Percentiles rank a stretch among this genome's conserved stretches.
phyloP scores from a whole-genome alignment of 53 echinoderm and acorn worm genomes.

The Actinopyga echinites region DNA sequence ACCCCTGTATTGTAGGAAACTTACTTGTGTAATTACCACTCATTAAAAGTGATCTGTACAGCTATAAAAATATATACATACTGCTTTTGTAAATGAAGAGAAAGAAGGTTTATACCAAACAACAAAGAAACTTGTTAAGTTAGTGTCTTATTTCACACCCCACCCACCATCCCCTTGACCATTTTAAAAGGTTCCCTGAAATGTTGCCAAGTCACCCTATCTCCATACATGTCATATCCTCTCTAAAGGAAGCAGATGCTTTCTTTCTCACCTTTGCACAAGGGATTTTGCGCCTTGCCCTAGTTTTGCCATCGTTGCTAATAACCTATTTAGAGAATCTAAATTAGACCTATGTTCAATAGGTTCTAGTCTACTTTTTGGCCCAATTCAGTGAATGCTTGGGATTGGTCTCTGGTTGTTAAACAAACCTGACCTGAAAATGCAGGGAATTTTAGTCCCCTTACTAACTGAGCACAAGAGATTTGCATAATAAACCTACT shows the following conservation, averaged over 20 bases:
- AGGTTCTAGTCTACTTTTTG: conserved; percentile 36
- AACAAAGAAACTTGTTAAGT: no score
- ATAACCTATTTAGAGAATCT: conserved; percentile 31
- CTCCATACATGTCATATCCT: no score
- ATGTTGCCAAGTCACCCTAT: background rate
- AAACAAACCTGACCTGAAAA: conserved; percentile 42
- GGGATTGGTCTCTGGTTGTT: conserved; percentile 9
- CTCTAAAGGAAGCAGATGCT: background rate
- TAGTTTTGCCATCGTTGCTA: background rate
- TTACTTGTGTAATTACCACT: no score
- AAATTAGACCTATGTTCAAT: conserved; percentile 1
- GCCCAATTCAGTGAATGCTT: conserved; percentile 1
- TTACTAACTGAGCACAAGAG: background rate
- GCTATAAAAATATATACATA: no score
- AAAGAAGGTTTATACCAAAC: no score
- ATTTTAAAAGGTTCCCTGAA: background rate
- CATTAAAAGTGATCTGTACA: no score
- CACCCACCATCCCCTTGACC: background rate
- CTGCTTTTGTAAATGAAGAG: no score
- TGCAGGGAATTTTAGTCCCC: background rate
- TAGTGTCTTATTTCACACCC: background rate
- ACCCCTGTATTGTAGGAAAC: no score
- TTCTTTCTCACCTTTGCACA: conserved; percentile 1
- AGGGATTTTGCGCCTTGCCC: conserved; percentile 35
- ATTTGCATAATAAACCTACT: conserved; percentile 46